Evolutionary conservation across 2,888 invertebrate genomes (phyloP), one percentile per base, ranked within the genome.

Genomic region (Patella ulyssiponensis): DNA sequence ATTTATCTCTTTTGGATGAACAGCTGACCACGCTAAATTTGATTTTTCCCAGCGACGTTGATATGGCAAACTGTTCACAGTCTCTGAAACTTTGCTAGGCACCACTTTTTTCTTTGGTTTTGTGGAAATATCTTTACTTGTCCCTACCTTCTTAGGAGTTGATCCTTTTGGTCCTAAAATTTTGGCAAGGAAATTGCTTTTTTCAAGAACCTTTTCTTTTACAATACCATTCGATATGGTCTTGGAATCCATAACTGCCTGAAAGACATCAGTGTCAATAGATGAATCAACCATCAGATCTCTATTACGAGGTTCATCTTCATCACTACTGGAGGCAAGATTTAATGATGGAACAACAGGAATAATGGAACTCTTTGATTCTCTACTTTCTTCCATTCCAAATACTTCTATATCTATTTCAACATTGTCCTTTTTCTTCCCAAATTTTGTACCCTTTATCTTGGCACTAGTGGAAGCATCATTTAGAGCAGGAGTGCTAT

Each of bases 331-430:
- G 51, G 77, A 33, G 73, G 73, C 82, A 15, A 88, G 83, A 77
- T 88, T 86, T 17, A 88, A 77, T 17, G 79, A 71, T 3, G 88
- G 88, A 33, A 88, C 86, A 23, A 83, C 70, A 44, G 75, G 79
- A 11, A 77, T 77, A 17, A 77, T 81, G 14, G 83, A 72, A 71
- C 82, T 84, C 52, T 83, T 77, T 72, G 83, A 80, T 33, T 83
- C 79, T 51, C 82, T 77, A 33, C 83, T 83, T 71, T 88, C 88
- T 33, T 86, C 84, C 64, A 85, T 82, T 73, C 82, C 85, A 82
- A 88, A 88, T 15, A 87, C 85, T 79, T 88, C 87, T 17, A 88
- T 85, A 77, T 88, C 88, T 69, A 87, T 86, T 53, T 84, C 83
- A 33, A 76, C 77, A 73, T 82, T 81, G 14, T 81, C 82, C 69